Evolutionary conservation across 2,888 invertebrate species (phyloP).

Genomic region (Caenorhabditis plicata): DNA sequence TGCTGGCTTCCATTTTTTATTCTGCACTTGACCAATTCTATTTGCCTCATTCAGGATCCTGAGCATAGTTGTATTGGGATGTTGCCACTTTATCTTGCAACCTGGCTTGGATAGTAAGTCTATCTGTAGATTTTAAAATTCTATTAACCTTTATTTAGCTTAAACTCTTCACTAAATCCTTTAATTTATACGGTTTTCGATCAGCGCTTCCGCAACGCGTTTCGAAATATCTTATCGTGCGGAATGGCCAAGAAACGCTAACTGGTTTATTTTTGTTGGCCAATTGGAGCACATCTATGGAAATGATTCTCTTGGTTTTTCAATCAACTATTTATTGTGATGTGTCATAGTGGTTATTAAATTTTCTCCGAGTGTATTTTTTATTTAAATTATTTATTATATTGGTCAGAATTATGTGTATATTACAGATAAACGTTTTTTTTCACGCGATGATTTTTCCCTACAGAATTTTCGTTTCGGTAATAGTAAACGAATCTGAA

Average conservation of each 20-base stretch:
- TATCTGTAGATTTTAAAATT: neutral
- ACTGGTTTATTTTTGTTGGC: neutral
- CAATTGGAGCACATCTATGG: neutral
- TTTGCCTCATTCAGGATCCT: slow-evolving; percentile 74
- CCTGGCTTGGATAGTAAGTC: slow-evolving; percentile 86
- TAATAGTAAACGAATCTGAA: too few relatives aligned
- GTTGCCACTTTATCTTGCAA: slow-evolving; percentile 81
- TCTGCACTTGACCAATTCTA: slow-evolving; percentile 92
- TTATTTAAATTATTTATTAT: neutral
- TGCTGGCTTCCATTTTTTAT: slow-evolving; percentile 99
- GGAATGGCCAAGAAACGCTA: slow-evolving; percentile 33
- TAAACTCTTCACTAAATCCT: slow-evolving; percentile 63
- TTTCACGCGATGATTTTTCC: neutral
- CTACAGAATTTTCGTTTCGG: slow-evolving; percentile 9
- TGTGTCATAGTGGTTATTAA: neutral
- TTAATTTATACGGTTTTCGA: slow-evolving; percentile 65
- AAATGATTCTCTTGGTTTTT: neutral
- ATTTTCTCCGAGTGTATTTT: neutral
- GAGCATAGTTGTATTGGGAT: slow-evolving; percentile 52
- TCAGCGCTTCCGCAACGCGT: slow-evolving; percentile 62
- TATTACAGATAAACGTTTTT: slow-evolving; percentile 1
- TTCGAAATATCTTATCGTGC: slow-evolving; percentile 56
- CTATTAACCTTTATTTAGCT: too few relatives aligned
- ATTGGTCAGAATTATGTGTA: too few relatives aligned
- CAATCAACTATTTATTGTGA: neutral